These are phyloP conservation scores for Myiozetetes cayanensis DNA, from an alignment of 2,113 vertebrate genomes.

Conservation along the genomic window DNA sequence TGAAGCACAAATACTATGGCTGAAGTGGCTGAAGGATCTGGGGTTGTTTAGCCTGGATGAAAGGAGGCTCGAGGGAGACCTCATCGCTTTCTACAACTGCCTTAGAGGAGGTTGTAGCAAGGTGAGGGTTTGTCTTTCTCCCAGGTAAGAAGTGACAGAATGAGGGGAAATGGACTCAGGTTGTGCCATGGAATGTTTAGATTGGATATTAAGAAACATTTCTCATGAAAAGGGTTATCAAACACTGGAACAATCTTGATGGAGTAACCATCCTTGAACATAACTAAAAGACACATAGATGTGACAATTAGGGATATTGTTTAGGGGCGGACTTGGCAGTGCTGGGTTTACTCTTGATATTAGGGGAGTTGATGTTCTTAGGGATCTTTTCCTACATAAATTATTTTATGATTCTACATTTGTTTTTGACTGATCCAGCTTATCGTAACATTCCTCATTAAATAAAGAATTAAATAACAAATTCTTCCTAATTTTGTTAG, in stretches of 20 bases:
- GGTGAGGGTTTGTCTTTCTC: background rate
- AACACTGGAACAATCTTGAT: background rate
- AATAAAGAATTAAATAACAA: background rate
- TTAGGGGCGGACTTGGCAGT: background rate
- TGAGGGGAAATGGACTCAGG: background rate
- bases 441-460: background rate
- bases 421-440: background rate
- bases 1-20: background rate
- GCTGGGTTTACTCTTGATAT: background rate
- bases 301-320: accelerated
- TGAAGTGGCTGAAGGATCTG: accelerated
- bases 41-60: background rate
- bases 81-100: background rate
- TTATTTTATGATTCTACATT: background rate
- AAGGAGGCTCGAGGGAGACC: background rate
- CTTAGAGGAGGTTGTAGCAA: background rate
- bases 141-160: background rate
- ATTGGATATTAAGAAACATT: background rate
- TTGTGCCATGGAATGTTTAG: background rate
- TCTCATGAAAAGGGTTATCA: background rate
- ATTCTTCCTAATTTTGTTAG: background rate
- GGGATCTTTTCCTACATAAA: background rate
- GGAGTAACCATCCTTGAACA: too few relatives aligned
- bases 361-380: background rate
- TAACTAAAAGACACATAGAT: background rate